Evolutionary conservation across 2,797 vertebrate species (phyloP).

Genomic region (Lagorchestes hirsutus): DNA sequence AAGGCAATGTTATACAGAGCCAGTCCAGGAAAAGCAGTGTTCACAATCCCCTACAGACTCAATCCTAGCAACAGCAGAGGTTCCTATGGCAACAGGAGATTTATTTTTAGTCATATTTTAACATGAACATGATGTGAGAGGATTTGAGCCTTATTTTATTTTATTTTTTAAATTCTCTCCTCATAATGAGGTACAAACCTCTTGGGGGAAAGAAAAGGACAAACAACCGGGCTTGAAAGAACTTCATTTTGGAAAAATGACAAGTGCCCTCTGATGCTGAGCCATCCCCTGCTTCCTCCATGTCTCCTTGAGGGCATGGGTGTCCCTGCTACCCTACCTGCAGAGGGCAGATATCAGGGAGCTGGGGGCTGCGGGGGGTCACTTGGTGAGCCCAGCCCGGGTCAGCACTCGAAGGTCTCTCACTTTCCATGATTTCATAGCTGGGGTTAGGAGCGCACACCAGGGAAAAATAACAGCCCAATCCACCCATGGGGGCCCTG

Average conservation of each 20-base stretch:
- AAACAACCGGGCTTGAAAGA: background rate
- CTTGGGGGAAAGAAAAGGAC: background rate
- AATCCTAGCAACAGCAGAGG: slow-evolving; percentile 86
- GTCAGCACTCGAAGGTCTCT: background rate
- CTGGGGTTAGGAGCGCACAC: background rate
- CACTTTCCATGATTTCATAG: background rate
- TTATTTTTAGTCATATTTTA: slow-evolving; percentile 89
- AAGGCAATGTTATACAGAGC: slow-evolving; percentile 69
- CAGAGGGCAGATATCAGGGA: background rate
- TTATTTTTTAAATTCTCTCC: slow-evolving; percentile 66
- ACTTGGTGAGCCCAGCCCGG: background rate
- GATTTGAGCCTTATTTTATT: slow-evolving; percentile 78
- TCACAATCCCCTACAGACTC: slow-evolving; percentile 84
- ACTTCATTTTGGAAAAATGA: background rate
- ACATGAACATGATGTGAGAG: slow-evolving; percentile 82
- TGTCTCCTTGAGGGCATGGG: background rate
- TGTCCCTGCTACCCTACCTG: background rate
- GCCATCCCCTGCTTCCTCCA: background rate
- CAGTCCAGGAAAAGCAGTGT: slow-evolving; percentile 85
- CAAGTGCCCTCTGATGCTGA: background rate
- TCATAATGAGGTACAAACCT: slow-evolving; percentile 32
- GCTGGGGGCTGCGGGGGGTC: background rate
- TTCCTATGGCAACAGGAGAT: slow-evolving; percentile 89
- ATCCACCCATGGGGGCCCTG: background rate
- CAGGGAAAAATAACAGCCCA: background rate